Conservation (phyloP, 1,140 invertebrate species). For the Ridgeia piscesae region DNA sequence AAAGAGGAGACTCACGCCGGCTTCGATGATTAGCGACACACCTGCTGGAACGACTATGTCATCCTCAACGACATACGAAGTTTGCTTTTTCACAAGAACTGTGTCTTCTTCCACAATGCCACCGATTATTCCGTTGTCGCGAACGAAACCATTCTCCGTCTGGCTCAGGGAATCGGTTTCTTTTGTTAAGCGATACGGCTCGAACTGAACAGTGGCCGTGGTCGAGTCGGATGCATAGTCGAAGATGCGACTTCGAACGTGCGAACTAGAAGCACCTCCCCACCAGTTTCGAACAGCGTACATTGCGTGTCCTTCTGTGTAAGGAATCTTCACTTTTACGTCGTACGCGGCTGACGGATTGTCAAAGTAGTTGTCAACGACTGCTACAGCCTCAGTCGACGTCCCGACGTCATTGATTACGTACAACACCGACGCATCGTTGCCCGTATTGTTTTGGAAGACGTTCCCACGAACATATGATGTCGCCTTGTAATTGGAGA, state of each 20-base stretch:
- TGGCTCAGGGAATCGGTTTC: not conserved
- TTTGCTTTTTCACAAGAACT: not conserved
- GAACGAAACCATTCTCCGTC: not conserved
- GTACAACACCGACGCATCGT: not conserved
- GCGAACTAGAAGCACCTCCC: not conserved
- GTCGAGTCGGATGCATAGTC: not conserved
- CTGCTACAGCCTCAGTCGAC: not conserved
- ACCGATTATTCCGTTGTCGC: not conserved
- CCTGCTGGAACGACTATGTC: not conserved
- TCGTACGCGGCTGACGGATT: not conserved
- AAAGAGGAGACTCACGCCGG: not conserved
- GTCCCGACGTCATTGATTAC: not conserved
- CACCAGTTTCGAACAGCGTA: not conserved
- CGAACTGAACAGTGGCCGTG: not conserved
- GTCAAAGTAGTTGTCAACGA: not conserved
- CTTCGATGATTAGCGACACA: slow-evolving; percentile 6
- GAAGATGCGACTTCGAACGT: not conserved
- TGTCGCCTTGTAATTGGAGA: not conserved
- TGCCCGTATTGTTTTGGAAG: not conserved
- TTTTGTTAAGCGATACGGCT: not conserved
- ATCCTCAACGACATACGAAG: not conserved
- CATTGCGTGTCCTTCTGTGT: not conserved
- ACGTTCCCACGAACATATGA: not conserved
- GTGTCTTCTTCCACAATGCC: slow-evolving; percentile 11
- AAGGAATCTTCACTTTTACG: not conserved